These are phyloP conservation scores for Gobio occitaniae DNA, from an alignment of 2,797 vertebrate genomes.

Conservation along the genomic window DNA sequence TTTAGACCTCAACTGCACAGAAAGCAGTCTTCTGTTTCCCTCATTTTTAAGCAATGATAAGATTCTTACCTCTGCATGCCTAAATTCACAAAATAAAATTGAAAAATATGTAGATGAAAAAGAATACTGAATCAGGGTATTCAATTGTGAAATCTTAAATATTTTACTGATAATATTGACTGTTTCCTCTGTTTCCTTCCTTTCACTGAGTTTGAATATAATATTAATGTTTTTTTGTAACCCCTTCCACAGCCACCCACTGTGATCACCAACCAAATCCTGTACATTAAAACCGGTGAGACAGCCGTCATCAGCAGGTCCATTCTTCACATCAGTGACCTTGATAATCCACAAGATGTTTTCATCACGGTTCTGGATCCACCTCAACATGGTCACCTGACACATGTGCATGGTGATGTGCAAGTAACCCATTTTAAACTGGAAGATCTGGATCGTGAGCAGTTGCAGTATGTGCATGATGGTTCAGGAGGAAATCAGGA, in stretches of 20 bases:
- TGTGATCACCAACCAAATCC: constrained; percentile 79
- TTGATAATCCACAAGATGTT: constrained; percentile 89
- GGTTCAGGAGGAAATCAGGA: constrained; percentile 80
- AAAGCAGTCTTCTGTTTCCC: background rate
- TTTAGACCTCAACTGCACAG: constrained; percentile 5
- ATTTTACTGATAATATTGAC: background rate
- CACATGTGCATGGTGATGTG: constrained; percentile 66
- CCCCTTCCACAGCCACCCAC: constrained; percentile 80
- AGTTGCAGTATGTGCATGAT: constrained; percentile 87
- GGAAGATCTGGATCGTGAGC: constrained; percentile 79
- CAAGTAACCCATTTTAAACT: constrained; percentile 76
- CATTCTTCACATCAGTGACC: constrained; percentile 84
- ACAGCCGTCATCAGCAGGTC: constrained; percentile 73
- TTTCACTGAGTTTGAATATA: background rate
- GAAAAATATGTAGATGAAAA: background rate
- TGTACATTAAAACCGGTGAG: constrained; percentile 77
- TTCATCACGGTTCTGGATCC: constrained; percentile 84
- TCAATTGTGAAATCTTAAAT: background rate
- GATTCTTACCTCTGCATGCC: constrained; percentile 1
- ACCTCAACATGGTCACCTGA: constrained; percentile 83
- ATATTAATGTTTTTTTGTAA: background rate
- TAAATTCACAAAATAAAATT: constrained; percentile 6
- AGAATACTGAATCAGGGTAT: background rate
- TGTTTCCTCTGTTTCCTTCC: background rate
- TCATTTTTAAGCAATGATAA: background rate